Conservation (phyloP, 2,113 vertebrate genomes). For the Trochalopteron elliotii region DNA sequence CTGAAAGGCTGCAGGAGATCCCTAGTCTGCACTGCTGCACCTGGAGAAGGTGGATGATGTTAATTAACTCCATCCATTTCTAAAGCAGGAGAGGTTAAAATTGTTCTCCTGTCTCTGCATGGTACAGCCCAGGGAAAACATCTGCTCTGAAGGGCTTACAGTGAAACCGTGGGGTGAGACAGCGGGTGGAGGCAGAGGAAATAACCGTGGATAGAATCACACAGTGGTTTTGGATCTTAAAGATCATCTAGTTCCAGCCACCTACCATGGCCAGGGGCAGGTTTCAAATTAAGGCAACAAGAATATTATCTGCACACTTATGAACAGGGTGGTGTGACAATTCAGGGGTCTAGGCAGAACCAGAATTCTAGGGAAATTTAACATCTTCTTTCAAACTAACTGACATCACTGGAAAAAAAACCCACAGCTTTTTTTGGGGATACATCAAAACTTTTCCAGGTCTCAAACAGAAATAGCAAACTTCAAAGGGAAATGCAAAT, state of each 20-base stretch:
- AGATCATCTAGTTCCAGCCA: not conserved
- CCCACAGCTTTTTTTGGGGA: not conserved
- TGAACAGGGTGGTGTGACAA: not conserved
- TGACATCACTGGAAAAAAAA: not conserved
- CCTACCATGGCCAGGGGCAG: not conserved
- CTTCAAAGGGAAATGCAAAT: constrained; percentile 47
- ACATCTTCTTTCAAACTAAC: not conserved
- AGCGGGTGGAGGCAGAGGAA: fast-evolving
- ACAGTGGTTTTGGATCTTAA: not conserved
- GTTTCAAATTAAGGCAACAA: not conserved
- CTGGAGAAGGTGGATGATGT: not conserved
- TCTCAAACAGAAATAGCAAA: not conserved
- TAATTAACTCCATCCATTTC: not conserved
- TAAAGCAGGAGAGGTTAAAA: not conserved
- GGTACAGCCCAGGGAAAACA: not conserved
- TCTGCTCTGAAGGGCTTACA: not conserved
- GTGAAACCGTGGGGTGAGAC: not conserved
- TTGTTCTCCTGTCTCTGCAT: not conserved
- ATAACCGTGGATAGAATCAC: not conserved
- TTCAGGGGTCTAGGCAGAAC: not conserved
- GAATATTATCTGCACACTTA: not conserved
- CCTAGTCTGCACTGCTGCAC: not conserved
- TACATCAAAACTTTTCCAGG: not conserved
- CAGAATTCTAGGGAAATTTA: not conserved
- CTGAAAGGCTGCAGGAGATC: not conserved